These are phyloP conservation scores for Coluber constrictor DNA, from an alignment of 2,797 vertebrate species.

Conservation along the genomic window DNA sequence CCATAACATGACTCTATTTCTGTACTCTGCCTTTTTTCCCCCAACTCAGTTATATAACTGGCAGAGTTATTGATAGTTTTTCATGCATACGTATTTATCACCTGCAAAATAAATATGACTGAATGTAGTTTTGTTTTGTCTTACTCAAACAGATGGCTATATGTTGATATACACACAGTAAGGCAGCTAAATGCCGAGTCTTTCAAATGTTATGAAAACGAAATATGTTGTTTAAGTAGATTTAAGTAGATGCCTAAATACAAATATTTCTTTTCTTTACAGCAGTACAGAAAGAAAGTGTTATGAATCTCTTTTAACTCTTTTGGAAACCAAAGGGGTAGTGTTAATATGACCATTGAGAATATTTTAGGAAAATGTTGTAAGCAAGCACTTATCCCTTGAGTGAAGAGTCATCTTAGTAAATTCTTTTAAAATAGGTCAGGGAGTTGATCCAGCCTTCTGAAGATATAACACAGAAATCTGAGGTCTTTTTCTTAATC, in stretches of 20 bases:
- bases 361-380: conserved; percentile 27
- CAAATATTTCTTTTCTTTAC: conserved; percentile 58
- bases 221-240: conserved; percentile 36
- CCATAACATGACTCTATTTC: neutral
- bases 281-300: conserved; percentile 67
- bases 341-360: conserved; percentile 37
- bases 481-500: neutral
- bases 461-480: neutral
- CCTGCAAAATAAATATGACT: conserved; percentile 30
- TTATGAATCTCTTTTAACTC: conserved; percentile 66
- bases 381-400: conserved; percentile 22
- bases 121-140: conserved; percentile 48
- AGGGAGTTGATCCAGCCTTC: neutral
- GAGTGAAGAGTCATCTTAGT: neutral
- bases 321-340: conserved; percentile 67
- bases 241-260: conserved; percentile 57
- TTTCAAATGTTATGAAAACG: conserved; percentile 55
- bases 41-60: neutral
- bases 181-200: conserved; percentile 40
- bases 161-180: conserved; percentile 56
- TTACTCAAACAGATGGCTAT: conserved; percentile 48
- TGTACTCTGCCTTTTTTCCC: neutral
- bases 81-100: conserved; percentile 28
- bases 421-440: neutral
- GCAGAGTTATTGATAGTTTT: neutral